Conservation (phyloP, 2,113 vertebrate species). For the Coptodon rendalli region DNA sequence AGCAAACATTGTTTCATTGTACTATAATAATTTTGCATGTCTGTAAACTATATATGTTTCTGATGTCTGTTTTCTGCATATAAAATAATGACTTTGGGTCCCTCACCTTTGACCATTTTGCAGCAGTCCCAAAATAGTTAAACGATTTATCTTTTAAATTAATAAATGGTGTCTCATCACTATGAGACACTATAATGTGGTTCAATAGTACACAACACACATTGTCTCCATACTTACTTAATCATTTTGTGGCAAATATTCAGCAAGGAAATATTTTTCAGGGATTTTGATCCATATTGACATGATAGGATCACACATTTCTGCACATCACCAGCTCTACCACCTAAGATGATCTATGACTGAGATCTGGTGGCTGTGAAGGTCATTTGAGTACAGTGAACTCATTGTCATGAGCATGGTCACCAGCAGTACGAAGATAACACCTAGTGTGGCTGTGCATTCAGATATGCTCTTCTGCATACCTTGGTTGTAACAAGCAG, state of each 20-base stretch:
- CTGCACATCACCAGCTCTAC: rapidly evolving
- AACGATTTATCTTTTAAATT: neutral
- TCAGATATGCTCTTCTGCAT: neutral
- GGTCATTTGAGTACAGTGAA: neutral
- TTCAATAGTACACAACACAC: neutral
- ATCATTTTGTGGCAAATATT: neutral
- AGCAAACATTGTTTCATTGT: neutral
- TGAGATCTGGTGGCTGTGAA: neutral
- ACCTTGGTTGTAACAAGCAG: neutral
- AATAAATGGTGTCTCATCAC: neutral
- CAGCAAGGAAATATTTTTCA: neutral
- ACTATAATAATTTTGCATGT: neutral
- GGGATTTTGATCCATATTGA: neutral
- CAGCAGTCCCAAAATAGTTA: neutral
- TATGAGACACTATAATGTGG: neutral
- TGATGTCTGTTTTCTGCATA: neutral
- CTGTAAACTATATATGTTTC: neutral
- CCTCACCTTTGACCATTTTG: neutral
- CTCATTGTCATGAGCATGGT: neutral
- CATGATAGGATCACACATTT: neutral
- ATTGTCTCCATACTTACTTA: neutral
- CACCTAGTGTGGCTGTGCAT: neutral
- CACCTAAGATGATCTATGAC: neutral
- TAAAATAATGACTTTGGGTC: neutral
- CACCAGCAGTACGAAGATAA: neutral